These are phyloP conservation scores for Yponomeuta malinellus DNA, from an alignment of 2,888 invertebrate species.

Conservation along the genomic window DNA sequence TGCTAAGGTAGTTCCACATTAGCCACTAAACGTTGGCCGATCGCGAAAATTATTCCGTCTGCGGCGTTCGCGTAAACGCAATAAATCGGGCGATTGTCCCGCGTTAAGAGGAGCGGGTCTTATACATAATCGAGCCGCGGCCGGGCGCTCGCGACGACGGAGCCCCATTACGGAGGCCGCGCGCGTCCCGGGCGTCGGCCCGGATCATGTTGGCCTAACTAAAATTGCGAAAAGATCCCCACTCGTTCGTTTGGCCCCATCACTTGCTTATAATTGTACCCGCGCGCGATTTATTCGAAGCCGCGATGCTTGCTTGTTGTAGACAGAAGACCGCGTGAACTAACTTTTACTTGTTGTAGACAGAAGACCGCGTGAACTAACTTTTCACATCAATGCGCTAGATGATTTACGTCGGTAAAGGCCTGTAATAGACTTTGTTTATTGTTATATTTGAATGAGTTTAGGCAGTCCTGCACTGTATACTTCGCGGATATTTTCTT, in stretches of 20 bases:
- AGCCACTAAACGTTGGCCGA: too few species aligned
- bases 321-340: not conserved
- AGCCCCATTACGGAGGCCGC: slow-evolving; percentile 50
- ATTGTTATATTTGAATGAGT: too few species aligned
- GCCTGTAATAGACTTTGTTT: too few species aligned
- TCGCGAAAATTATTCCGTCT: not conserved
- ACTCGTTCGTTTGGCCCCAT: slow-evolving; percentile 35
- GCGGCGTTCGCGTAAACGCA: slow-evolving; percentile 24
- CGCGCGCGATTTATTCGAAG: slow-evolving; percentile 64
- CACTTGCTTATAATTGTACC: slow-evolving; percentile 58
- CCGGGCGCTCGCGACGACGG: not conserved
- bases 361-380: too few species aligned
- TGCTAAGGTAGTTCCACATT: too few species aligned
- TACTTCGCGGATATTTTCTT: too few species aligned
- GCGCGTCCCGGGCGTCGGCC: slow-evolving; percentile 56
- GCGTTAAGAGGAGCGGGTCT: slow-evolving; percentile 24
- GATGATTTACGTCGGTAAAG: too few species aligned
- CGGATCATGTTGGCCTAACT: slow-evolving; percentile 69
- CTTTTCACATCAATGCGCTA: too few species aligned
- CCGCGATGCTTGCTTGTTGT: slow-evolving; percentile 37
- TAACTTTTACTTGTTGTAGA: too few species aligned
- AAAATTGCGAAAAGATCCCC: slow-evolving; percentile 69
- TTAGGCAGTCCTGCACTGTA: too few species aligned
- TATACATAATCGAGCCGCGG: slow-evolving; percentile 4
- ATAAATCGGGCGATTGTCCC: slow-evolving; percentile 31